A percentile compares a stretch with the other conserved stretches of the same genome.
Evolutionary conservation across 1,140 invertebrate genomes (phyloP).

Genomic region (Drosophila dunni): DNA sequence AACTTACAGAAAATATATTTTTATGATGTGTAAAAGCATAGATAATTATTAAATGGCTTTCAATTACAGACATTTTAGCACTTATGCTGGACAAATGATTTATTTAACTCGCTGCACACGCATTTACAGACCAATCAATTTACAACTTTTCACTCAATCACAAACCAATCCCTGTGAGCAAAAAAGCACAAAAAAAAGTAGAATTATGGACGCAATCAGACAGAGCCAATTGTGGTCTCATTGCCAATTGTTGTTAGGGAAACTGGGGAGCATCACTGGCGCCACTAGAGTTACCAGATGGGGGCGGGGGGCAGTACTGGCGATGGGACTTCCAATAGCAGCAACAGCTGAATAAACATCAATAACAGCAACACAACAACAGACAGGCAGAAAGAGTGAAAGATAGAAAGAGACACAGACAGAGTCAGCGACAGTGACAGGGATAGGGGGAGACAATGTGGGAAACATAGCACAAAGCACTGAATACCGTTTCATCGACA

Average conservation of each 20-base stretch:
- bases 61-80: constrained; percentile 27
- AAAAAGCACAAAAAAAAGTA: background rate
- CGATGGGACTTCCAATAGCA: constrained; percentile 24
- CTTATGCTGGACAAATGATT: constrained; percentile 47
- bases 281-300: constrained; percentile 47
- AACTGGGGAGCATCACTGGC: constrained; percentile 56
- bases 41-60: constrained; percentile 29
- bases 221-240: constrained; percentile 64
- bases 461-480: constrained; percentile 37
- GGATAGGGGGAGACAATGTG: constrained; percentile 9
- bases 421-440: constrained; percentile 32
- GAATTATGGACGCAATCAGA: constrained; percentile 68
- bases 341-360: constrained; percentile 73
- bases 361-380: constrained; percentile 51
- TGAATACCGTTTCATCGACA: constrained; percentile 80
- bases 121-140: constrained; percentile 68
- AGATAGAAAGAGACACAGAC: background rate
- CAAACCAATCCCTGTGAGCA: constrained; percentile 61
- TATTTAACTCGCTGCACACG: constrained; percentile 55
- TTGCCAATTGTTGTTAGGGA: constrained; percentile 9
- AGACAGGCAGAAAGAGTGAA: constrained; percentile 6
- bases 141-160: constrained; percentile 76
- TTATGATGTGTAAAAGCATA: constrained; percentile 11
- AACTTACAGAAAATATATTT: background rate
- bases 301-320: constrained; percentile 10